Evolutionary conservation across 1,140 invertebrate genomes (phyloP).

Genomic region (Cydia pomonella): DNA sequence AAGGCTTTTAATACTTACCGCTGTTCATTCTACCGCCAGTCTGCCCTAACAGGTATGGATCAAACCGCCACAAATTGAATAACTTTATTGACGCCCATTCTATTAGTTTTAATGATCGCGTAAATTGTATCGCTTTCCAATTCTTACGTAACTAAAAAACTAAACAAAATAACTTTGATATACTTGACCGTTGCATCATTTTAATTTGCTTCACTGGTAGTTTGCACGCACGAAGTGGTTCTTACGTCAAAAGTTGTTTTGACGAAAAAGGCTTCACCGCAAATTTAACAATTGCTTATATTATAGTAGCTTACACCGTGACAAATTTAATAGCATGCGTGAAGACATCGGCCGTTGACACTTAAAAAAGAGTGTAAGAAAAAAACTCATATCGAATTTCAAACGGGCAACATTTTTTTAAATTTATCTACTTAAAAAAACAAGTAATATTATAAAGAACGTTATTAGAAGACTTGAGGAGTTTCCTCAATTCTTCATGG

Average conservation of each 20-base stretch:
- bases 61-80: neutral
- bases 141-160: slow-evolving; percentile 4
- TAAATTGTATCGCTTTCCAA: slow-evolving; percentile 28
- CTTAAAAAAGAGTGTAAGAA: neutral
- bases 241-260: neutral
- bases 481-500: too few relatives aligned
- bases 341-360: neutral
- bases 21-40: too few relatives aligned
- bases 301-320: neutral
- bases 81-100: slow-evolving; percentile 9
- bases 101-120: neutral
- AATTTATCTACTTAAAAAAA: too few relatives aligned
- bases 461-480: too few relatives aligned
- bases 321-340: slow-evolving; percentile 3
- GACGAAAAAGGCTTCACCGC: neutral
- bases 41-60: neutral
- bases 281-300: neutral
- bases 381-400: neutral
- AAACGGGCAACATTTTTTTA: neutral
- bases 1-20: too few relatives aligned
- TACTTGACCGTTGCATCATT: slow-evolving; percentile 28
- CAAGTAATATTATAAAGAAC: too few relatives aligned
- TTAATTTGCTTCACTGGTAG: slow-evolving; percentile 12
- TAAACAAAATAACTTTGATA: slow-evolving; percentile 19
- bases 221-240: slow-evolving; percentile 28